phyloP scores from a whole-genome alignment of 2,888 invertebrate species.

The Galerucella calmariensis region DNA sequence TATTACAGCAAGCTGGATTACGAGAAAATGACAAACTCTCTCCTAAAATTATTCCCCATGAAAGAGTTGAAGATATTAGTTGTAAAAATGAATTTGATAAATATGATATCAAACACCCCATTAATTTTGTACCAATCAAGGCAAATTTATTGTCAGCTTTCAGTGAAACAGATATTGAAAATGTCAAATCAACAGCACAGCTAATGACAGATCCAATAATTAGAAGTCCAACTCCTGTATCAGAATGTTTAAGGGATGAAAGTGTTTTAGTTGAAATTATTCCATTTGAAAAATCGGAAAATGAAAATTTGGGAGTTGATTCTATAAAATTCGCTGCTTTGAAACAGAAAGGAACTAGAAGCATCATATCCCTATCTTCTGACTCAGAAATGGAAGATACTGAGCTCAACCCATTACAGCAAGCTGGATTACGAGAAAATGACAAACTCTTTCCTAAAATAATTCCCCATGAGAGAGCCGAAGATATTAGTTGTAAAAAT shows the following conservation, averaged over 20 bases:
- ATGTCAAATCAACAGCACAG: background rate
- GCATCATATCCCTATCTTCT: too few relatives aligned
- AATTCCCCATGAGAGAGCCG: slow-evolving; percentile 43
- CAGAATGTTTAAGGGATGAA: background rate
- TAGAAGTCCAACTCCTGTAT: background rate
- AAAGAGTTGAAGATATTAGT: slow-evolving; percentile 27
- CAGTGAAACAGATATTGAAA: background rate
- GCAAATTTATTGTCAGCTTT: too few relatives aligned
- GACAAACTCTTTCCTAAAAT: slow-evolving; percentile 25
- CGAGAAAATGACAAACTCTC: too few relatives aligned
- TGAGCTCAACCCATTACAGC: slow-evolving; percentile 35
- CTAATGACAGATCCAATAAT: background rate
- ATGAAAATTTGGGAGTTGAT: background rate
- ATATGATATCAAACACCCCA: background rate
- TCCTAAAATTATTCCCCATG: slow-evolving; percentile 44
- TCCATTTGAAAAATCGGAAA: background rate
- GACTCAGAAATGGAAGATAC: too few relatives aligned
- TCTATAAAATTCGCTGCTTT: too few relatives aligned
- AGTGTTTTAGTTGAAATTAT: background rate
- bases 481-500: background rate
- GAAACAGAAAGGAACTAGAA: too few relatives aligned
- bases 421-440: slow-evolving; percentile 9
- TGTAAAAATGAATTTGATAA: background rate
- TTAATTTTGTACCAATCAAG: background rate
- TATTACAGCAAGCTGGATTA: slow-evolving; percentile 36